Conservation (phyloP, 2,797 vertebrate species). For the Argyrosomus regius region DNA sequence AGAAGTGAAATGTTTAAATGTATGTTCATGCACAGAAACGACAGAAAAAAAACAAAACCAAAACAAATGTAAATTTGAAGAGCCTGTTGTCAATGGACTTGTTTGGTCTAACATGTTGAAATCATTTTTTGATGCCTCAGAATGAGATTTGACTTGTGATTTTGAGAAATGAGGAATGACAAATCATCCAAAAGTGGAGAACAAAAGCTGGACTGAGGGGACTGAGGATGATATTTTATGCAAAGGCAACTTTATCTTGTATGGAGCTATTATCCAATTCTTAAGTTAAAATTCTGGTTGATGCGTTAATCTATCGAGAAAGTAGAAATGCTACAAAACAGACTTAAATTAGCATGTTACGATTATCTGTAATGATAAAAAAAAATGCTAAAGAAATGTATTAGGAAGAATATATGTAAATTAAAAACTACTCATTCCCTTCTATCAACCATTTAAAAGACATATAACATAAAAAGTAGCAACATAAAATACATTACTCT, state of each 20-base stretch:
- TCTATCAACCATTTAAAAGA: too few relatives aligned
- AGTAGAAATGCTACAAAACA: background rate
- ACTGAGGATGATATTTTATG: slow-evolving; percentile 46
- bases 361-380: slow-evolving; percentile 17
- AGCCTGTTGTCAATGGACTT: slow-evolving; percentile 89
- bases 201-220: slow-evolving; percentile 62
- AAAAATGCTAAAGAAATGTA: slow-evolving; percentile 2
- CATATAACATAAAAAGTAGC: background rate
- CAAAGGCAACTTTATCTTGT: background rate
- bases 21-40: slow-evolving; percentile 76
- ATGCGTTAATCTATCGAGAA: background rate
- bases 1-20: slow-evolving; percentile 43
- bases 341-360: background rate
- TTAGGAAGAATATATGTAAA: background rate
- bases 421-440: background rate
- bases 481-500: background rate
- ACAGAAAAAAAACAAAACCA: slow-evolving; percentile 8
- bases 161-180: slow-evolving; percentile 77
- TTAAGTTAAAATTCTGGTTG: background rate
- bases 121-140: slow-evolving; percentile 43
- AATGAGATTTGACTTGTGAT: slow-evolving; percentile 61
- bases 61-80: slow-evolving; percentile 60
- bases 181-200: slow-evolving; percentile 73
- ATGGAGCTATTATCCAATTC: background rate
- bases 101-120: slow-evolving; percentile 51